Evolutionary conservation across 2,113 vertebrate species (phyloP).

Genomic region (Mesitornis unicolor): DNA sequence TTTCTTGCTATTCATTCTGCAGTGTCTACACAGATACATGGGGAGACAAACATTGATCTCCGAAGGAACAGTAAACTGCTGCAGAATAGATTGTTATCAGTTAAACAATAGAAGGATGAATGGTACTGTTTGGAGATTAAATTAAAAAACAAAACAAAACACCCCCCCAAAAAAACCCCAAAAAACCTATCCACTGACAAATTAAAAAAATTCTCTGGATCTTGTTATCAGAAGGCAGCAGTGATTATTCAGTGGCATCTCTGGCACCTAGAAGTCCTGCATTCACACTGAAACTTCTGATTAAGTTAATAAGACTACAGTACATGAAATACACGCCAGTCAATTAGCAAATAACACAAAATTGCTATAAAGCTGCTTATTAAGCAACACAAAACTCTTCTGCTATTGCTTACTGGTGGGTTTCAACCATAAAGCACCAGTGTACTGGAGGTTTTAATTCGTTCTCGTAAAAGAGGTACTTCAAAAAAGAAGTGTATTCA

Average conservation of each 20-base stretch:
- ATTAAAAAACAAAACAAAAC: not conserved
- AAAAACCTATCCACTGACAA: not conserved
- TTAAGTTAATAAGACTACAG: not conserved
- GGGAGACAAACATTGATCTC: not conserved
- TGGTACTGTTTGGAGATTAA: not conserved
- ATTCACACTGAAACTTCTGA: not conserved
- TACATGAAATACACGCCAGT: conserved; percentile 63
- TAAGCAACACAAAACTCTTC: not conserved
- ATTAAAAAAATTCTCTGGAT: not conserved
- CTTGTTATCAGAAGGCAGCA: not conserved
- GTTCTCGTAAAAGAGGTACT: not conserved
- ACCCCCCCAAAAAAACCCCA: too few species aligned
- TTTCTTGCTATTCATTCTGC: not conserved
- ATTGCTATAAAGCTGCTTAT: conserved; percentile 58
- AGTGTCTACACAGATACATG: not conserved
- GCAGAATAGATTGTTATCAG: not conserved
- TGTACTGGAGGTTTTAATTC: not conserved
- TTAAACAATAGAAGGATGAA: not conserved
- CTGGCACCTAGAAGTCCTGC: not conserved
- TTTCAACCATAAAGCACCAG: conserved; percentile 25
- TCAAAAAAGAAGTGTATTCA: not conserved
- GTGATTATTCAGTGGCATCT: not conserved
- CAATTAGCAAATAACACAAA: conserved; percentile 60
- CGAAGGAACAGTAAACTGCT: not conserved
- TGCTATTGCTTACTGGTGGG: not conserved